These are phyloP conservation scores for Oreocharis arfaki DNA, from an alignment of 2,113 vertebrate species.

Conservation along the genomic window DNA sequence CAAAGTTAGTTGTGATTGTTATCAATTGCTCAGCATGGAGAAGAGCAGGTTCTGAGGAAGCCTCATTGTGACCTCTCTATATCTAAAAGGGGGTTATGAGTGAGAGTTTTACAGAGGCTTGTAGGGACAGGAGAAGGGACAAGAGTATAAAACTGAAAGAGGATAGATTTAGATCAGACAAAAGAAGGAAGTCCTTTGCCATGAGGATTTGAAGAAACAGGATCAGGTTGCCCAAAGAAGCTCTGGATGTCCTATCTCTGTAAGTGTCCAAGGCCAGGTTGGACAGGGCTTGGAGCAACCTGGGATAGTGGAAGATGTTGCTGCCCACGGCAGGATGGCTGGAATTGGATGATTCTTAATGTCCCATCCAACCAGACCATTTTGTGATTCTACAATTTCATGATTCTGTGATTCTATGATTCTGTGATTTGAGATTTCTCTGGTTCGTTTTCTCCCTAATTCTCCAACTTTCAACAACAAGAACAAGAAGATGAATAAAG, in stretches of 20 bases:
- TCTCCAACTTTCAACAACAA: not conserved
- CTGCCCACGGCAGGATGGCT: rapidly evolving
- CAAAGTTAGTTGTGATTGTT: not conserved
- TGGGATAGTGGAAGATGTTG: rapidly evolving
- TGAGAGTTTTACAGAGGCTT: not conserved
- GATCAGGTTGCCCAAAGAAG: not conserved
- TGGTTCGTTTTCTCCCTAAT: not conserved
- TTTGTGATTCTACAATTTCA: not conserved
- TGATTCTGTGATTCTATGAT: not conserved
- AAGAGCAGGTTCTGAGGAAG: not conserved
- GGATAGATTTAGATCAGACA: not conserved
- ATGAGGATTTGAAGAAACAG: not conserved
- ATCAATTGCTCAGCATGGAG: not conserved
- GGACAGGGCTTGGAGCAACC: rapidly evolving
- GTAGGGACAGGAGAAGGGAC: not conserved
- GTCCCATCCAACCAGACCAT: not conserved
- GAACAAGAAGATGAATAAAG: not conserved
- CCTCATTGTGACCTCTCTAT: not conserved
- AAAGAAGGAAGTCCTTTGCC: not conserved
- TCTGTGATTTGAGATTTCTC: not conserved
- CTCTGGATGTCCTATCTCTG: rapidly evolving
- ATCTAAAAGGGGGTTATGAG: not conserved
- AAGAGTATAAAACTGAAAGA: not conserved
- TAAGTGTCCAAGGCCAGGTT: not conserved
- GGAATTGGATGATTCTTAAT: not conserved